Percentiles rank a stretch among this genome's conserved stretches.
Conservation (phyloP, 2,888 invertebrate species). For the Podotricha telesiphe region DNA sequence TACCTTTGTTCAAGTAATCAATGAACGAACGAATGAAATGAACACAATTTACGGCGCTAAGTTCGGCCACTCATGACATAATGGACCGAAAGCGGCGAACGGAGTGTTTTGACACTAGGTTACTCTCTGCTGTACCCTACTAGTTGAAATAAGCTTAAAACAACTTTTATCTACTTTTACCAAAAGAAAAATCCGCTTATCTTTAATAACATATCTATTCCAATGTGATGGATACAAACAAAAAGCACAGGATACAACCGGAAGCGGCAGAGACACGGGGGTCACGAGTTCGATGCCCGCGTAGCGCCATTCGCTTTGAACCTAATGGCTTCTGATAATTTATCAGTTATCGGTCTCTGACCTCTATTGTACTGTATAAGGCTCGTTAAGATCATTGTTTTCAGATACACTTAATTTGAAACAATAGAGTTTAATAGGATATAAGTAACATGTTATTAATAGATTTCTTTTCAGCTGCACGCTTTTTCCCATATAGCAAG, state of each 20-base stretch:
- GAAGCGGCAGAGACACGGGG: slow-evolving; percentile 49
- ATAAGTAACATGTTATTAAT: slow-evolving; percentile 13
- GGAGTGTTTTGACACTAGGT: no score
- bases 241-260: slow-evolving; percentile 42
- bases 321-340: slow-evolving; percentile 23
- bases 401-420: slow-evolving; percentile 29
- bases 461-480: no score
- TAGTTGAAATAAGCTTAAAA: no score
- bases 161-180: no score
- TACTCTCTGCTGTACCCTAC: no score
- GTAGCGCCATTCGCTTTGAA: slow-evolving; percentile 50
- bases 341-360: slow-evolving; percentile 35
- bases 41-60: background rate
- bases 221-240: slow-evolving; percentile 17
- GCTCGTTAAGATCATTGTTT: slow-evolving; percentile 21
- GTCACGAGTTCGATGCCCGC: slow-evolving; percentile 63
- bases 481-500: no score
- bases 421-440: slow-evolving; percentile 35
- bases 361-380: slow-evolving; percentile 29
- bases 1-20: no score
- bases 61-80: background rate
- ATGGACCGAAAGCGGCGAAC: background rate
- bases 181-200: background rate
- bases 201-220: background rate
- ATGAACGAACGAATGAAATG: no score